A percentile compares a stretch with the other conserved stretches of the same genome.
phyloP scores from a whole-genome alignment of 2,888 invertebrate genomes.

The Meteorus cinctellus region DNA sequence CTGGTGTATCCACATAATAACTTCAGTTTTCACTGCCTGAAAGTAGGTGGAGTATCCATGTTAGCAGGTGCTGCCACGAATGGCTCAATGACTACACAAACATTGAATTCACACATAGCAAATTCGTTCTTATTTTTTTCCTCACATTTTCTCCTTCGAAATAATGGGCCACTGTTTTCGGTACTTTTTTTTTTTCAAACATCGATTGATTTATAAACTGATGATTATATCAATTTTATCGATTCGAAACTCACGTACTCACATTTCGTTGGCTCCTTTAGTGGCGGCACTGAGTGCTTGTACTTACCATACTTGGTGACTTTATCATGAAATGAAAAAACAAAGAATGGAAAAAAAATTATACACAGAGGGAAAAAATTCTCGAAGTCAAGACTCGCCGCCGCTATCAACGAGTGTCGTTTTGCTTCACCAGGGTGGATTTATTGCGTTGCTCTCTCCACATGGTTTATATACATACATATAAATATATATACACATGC shows the following conservation, averaged over 20 bases:
- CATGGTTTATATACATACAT: neutral
- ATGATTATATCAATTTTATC: constrained; percentile 5
- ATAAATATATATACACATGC: constrained; percentile 44
- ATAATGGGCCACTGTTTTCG: too few relatives aligned
- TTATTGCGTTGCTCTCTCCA: constrained; percentile 54
- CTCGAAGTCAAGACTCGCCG: constrained; percentile 45
- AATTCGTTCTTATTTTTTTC: too few relatives aligned
- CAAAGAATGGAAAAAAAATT: neutral
- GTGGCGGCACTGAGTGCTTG: constrained; percentile 38
- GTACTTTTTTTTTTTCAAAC: too few relatives aligned
- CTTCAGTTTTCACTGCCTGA: neutral
- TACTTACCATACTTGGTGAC: constrained; percentile 54
- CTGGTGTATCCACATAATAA: too few relatives aligned
- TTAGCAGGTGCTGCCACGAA: neutral
- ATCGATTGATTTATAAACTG: too few relatives aligned
- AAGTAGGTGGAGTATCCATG: neutral
- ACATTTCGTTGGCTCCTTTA: constrained; percentile 37
- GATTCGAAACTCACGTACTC: neutral
- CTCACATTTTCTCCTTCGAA: too few relatives aligned
- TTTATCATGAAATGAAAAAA: constrained; percentile 33
- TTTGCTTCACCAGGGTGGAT: constrained; percentile 52
- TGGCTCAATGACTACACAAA: neutral
- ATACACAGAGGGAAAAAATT: constrained; percentile 41
- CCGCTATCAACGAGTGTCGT: constrained; percentile 57
- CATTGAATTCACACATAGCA: neutral